A percentile compares a stretch with the other conserved stretches of the same genome.
Evolutionary conservation across 1,140 invertebrate species (phyloP).

Genomic region (Drosophila varians): DNA sequence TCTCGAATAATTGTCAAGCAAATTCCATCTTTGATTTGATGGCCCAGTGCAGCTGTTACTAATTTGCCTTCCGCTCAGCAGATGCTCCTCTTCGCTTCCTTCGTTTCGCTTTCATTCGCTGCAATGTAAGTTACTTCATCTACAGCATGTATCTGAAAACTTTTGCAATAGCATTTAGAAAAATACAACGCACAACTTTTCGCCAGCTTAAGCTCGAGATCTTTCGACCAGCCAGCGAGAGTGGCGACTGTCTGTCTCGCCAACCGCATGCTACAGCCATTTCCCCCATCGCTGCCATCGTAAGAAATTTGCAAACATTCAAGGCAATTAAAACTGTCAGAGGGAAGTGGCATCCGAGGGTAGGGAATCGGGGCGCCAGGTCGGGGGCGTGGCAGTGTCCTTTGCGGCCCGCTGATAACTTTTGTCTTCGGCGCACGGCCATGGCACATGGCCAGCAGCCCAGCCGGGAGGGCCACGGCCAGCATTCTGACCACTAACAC

Average conservation of each 20-base stretch:
- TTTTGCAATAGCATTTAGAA: slow-evolving; percentile 75
- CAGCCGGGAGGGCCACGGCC: slow-evolving; percentile 63
- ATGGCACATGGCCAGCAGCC: slow-evolving; percentile 54
- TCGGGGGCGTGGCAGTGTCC: slow-evolving; percentile 8
- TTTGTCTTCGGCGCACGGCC: slow-evolving; percentile 51
- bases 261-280: slow-evolving; percentile 75
- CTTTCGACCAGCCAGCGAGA: slow-evolving; percentile 17
- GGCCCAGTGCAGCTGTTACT: slow-evolving; percentile 38
- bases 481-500: slow-evolving; percentile 69
- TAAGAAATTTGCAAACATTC: slow-evolving; percentile 81
- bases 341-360: slow-evolving; percentile 36
- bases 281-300: slow-evolving; percentile 36
- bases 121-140: slow-evolving; percentile 64
- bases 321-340: slow-evolving; percentile 80
- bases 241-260: slow-evolving; percentile 66
- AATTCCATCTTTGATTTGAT: slow-evolving; percentile 37
- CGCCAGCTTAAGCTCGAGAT: slow-evolving; percentile 63
- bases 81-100: not conserved
- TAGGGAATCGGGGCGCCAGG: slow-evolving; percentile 3
- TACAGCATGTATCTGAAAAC: slow-evolving; percentile 74
- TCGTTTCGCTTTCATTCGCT: not conserved
- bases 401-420: slow-evolving; percentile 64
- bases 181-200: slow-evolving; percentile 62
- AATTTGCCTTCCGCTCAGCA: slow-evolving; percentile 7
- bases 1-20: slow-evolving; percentile 11